Evolutionary conservation across 2,113 vertebrate genomes (phyloP).

Genomic region (Equus quagga): DNA sequence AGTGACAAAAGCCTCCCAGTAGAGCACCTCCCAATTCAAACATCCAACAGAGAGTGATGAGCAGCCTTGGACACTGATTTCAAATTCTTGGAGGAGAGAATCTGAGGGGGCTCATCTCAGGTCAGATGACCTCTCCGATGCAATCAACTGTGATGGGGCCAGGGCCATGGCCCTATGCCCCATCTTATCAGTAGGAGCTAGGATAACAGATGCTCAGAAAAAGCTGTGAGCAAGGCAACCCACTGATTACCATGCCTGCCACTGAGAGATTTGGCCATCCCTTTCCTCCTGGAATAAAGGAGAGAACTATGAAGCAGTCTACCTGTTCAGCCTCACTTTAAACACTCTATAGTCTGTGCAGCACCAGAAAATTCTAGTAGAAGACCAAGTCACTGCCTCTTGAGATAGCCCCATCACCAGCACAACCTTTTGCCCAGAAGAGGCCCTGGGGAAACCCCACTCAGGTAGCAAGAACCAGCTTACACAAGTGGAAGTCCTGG

Average conservation of each 20-base stretch:
- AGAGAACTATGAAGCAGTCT: neutral
- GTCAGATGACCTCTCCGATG: neutral
- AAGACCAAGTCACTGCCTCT: neutral
- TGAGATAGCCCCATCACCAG: neutral
- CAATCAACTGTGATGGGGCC: neutral
- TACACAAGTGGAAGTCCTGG: neutral
- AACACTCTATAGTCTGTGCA: neutral
- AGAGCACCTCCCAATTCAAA: neutral
- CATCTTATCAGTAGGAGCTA: neutral
- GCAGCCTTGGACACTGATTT: neutral
- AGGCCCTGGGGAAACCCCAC: neutral
- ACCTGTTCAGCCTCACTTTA: neutral
- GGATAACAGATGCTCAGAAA: conserved; percentile 10
- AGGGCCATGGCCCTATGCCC: neutral
- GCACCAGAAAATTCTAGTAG: neutral
- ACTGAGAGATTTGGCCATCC: too few relatives aligned
- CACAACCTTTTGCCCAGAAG: neutral
- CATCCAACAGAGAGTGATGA: neutral
- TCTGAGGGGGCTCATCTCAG: neutral
- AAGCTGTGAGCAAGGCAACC: neutral
- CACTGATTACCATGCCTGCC: neutral
- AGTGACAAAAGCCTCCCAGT: neutral
- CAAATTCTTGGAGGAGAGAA: neutral
- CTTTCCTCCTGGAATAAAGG: neutral
- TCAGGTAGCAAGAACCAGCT: neutral